Base-by-base conservation (phyloP, 1,140 invertebrate genomes). In the Scaptomyza montana region DNA sequence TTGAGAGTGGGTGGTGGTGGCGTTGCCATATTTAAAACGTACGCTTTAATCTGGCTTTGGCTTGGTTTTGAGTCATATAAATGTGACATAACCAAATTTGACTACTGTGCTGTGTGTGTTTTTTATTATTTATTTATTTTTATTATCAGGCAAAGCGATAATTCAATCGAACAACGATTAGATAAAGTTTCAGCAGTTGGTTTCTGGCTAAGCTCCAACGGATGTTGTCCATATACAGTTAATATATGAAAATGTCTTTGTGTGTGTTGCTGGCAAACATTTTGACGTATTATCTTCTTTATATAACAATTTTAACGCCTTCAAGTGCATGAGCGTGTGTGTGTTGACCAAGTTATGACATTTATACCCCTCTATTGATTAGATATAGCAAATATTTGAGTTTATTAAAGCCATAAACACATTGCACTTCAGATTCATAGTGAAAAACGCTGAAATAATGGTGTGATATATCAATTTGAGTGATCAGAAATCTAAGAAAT, bases 371-470 rank as follows among this genome's bases (percentile, higher is more conserved):
- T 39, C 13, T 1, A 53, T 72, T 72, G 69, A 72, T 72, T 72
- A 72, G 69, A 72, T 72, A 60, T 72, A 55, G 69, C 25, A 59
- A 54, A 72, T 53, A 59, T 59, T 71, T 59, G 8, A 4, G 54
- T 49, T 66, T 53, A 33, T 47, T 36, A 12, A 25, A 25, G n/a
- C 3, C 21, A 65, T 45, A 28, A 56, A 53, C 16, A 56, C 6
- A 45, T 65, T n/a, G 62, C 41, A 56, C 62, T 47, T 12, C 0
- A 36, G n/a, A 36, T 33, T 19, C 12, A 8, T 13, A 1, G 28
- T 6, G 13, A 30, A 53, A 33, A n/a, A 49, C 12, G 12, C n/a
- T 33, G 45, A n/a, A 47, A 50, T 49, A 28, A 3, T 54, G 4
- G 21, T 30, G 47, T 50, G 36, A 43, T 62, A 28, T 63, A 43